Conservation (phyloP, 2,113 vertebrate genomes). For the Stigmatopora argus region DNA sequence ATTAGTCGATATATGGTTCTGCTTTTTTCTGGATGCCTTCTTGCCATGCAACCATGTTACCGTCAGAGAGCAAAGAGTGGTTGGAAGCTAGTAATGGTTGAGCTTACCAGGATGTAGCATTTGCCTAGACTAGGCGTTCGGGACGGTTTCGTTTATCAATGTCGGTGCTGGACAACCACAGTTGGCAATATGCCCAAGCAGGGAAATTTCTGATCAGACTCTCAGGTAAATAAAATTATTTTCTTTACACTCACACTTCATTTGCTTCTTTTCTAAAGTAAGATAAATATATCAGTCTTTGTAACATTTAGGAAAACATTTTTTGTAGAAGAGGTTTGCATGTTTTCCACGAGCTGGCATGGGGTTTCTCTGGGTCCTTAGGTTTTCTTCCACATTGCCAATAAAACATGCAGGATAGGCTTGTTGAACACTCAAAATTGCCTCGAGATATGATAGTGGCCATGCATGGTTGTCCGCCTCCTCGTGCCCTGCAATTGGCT, state of each 20-base stretch:
- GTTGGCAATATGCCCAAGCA: slow-evolving; percentile 65
- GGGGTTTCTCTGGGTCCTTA: too few relatives aligned
- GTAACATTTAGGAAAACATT: not conserved
- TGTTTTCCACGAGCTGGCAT: not conserved
- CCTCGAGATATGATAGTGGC: too few relatives aligned
- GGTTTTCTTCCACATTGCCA: too few relatives aligned
- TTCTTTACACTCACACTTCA: not conserved
- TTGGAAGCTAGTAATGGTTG: not conserved
- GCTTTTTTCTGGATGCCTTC: slow-evolving; percentile 28
- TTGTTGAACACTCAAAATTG: too few relatives aligned
- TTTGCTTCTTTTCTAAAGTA: not conserved
- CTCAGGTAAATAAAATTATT: slow-evolving; percentile 48
- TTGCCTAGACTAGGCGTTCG: slow-evolving; percentile 1
- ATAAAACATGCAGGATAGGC: too few relatives aligned
- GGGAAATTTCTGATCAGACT: slow-evolving; percentile 63
- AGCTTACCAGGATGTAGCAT: slow-evolving; percentile 1
- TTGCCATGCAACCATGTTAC: slow-evolving; percentile 15
- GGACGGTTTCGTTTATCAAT: slow-evolving; percentile 39
- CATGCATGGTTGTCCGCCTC: too few relatives aligned
- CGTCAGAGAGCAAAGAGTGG: slow-evolving; percentile 10
- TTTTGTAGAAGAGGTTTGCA: not conserved
- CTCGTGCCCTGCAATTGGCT: too few relatives aligned
- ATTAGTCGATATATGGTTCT: slow-evolving; percentile 39
- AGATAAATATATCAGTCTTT: not conserved
- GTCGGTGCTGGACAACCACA: slow-evolving; percentile 67